Conservation (phyloP, 2,888 invertebrate genomes). For the Rhopalosiphum nymphaeae region DNA sequence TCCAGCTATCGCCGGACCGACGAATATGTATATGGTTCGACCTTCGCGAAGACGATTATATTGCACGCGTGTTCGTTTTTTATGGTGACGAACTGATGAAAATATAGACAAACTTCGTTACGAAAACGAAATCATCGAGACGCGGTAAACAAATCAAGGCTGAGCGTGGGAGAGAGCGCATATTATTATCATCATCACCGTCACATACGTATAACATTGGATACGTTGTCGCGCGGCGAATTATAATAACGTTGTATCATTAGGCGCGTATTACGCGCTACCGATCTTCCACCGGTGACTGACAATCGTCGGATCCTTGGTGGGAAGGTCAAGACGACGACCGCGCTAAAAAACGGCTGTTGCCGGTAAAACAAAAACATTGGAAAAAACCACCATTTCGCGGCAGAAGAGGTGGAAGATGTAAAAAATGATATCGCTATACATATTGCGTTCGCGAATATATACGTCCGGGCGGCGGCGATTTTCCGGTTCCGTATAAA, state of each 20-base stretch:
- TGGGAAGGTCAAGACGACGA: constrained; percentile 51
- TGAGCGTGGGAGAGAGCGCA: background rate
- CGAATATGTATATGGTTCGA: background rate
- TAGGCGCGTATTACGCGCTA: background rate
- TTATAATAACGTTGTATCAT: background rate
- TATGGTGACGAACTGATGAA: background rate
- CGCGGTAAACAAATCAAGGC: constrained; percentile 35
- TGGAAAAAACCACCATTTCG: background rate
- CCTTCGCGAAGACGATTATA: background rate
- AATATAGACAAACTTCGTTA: background rate
- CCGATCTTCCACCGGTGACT: constrained; percentile 17
- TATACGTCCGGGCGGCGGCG: background rate
- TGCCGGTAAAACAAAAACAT: background rate
- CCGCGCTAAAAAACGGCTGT: background rate
- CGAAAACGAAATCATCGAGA: background rate
- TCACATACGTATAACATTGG: background rate
- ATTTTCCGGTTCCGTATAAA: constrained; percentile 23
- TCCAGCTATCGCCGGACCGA: background rate
- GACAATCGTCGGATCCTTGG: constrained; percentile 52
- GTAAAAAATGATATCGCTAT: background rate
- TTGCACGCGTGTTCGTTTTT: background rate
- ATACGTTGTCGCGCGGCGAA: background rate
- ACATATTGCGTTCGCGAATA: background rate
- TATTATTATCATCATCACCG: background rate
- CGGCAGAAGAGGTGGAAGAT: background rate